phyloP scores from a whole-genome alignment of 2,113 vertebrate species.

The Crocuta crocuta region DNA sequence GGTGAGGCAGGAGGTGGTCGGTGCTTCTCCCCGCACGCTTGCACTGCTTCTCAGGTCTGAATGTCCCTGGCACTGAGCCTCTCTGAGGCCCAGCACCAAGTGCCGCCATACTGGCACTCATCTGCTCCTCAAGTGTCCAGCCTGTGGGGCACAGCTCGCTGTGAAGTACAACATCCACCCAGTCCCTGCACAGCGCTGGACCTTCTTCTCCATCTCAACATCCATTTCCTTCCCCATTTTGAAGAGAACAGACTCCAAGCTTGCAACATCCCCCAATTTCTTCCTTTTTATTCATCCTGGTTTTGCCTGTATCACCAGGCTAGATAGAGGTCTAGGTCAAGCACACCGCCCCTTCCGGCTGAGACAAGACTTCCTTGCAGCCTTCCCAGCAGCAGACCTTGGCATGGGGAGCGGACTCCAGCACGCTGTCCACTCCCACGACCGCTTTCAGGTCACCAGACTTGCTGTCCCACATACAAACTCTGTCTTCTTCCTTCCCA shows the following conservation, averaged over 20 bases:
- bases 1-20: not conserved
- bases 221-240: not conserved
- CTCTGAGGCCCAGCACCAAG: not conserved
- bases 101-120: not conserved
- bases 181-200: not conserved
- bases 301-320: not conserved
- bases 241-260: not conserved
- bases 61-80: not conserved
- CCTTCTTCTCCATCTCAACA: not conserved
- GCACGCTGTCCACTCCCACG: rapidly evolving
- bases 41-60: not conserved
- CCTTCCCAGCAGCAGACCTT: not conserved
- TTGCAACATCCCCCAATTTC: not conserved
- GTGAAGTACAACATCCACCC: not conserved
- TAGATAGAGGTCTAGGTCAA: not conserved
- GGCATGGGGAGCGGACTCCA: not conserved
- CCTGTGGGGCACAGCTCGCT: not conserved
- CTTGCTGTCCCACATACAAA: not conserved
- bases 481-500: not conserved
- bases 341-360: rapidly evolving
- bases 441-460: not conserved
- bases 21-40: not conserved
- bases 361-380: not conserved
- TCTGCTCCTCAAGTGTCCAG: not conserved
- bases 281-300: not conserved